phyloP scores from a whole-genome alignment of 1,140 invertebrate genomes.

The Daktulosphaira vitifoliae region DNA sequence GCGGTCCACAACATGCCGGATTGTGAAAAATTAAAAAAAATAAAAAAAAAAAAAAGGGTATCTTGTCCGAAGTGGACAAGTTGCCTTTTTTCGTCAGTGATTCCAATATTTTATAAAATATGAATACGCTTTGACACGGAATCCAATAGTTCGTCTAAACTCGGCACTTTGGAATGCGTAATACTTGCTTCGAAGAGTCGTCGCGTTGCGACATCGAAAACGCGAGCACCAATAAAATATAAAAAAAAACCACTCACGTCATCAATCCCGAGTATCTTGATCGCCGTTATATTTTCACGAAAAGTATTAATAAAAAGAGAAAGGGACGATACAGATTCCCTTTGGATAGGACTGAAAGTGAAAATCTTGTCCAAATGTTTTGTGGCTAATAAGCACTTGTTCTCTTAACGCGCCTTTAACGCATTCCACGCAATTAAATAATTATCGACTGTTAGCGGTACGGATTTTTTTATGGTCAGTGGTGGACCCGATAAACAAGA shows the following conservation, averaged over 20 bases:
- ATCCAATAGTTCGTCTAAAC: not conserved
- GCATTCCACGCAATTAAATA: not conserved
- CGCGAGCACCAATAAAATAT: not conserved
- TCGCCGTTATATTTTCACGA: too few relatives aligned
- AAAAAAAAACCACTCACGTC: not conserved
- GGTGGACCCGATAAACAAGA: not conserved
- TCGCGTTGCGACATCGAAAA: not conserved
- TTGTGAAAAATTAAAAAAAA: too few relatives aligned
- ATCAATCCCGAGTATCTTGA: not conserved
- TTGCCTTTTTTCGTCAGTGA: too few relatives aligned
- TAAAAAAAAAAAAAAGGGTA: too few relatives aligned
- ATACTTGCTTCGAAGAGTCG: not conserved
- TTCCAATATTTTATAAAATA: constrained; percentile 4
- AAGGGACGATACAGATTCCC: too few relatives aligned
- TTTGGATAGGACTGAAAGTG: not conserved
- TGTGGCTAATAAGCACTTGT: not conserved
- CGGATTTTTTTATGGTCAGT: not conserved
- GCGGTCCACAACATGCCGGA: too few relatives aligned
- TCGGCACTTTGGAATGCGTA: not conserved
- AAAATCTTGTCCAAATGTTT: not conserved
- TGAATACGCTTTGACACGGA: not conserved
- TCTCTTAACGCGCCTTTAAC: not conserved
- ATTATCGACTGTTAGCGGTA: not conserved
- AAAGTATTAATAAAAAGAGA: too few relatives aligned
- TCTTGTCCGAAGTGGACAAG: too few relatives aligned